These are phyloP conservation scores for Noturus placidus DNA, from an alignment of 2,113 vertebrate genomes.

Conservation along the genomic window DNA sequence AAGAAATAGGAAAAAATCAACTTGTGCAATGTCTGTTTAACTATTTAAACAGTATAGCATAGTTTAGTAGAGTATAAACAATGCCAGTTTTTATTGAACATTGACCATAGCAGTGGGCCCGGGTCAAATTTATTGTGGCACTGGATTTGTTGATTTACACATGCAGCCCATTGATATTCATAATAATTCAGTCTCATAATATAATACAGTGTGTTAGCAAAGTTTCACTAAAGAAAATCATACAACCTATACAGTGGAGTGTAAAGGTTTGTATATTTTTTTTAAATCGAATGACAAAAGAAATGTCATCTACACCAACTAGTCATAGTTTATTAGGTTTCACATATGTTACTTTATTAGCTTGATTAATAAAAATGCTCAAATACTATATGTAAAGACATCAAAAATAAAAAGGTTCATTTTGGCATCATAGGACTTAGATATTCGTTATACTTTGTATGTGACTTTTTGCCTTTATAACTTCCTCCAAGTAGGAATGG, in stretches of 20 bases:
- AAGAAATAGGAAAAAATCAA: background rate
- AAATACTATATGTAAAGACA: background rate
- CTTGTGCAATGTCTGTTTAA: background rate
- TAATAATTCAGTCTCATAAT: background rate
- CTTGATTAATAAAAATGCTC: background rate
- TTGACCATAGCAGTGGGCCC: no score
- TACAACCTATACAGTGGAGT: no score
- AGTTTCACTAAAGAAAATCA: no score
- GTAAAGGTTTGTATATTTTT: no score
- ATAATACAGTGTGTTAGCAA: background rate
- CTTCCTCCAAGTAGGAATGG: background rate
- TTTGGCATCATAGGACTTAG: background rate
- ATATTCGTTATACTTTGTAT: background rate
- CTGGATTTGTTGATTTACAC: no score
- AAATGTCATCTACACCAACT: background rate
- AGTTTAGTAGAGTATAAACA: background rate
- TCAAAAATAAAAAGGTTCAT: background rate
- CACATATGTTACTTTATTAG: background rate
- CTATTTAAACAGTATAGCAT: background rate
- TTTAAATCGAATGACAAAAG: no score
- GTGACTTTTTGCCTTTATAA: background rate
- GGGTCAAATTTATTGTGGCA: no score
- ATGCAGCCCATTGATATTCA: background rate
- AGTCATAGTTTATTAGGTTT: background rate
- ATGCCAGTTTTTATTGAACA: no score